Evolutionary conservation across 2,113 vertebrate genomes (phyloP), one percentile per base, ranked within the genome.

Genomic region (Climacteris rufus): DNA sequence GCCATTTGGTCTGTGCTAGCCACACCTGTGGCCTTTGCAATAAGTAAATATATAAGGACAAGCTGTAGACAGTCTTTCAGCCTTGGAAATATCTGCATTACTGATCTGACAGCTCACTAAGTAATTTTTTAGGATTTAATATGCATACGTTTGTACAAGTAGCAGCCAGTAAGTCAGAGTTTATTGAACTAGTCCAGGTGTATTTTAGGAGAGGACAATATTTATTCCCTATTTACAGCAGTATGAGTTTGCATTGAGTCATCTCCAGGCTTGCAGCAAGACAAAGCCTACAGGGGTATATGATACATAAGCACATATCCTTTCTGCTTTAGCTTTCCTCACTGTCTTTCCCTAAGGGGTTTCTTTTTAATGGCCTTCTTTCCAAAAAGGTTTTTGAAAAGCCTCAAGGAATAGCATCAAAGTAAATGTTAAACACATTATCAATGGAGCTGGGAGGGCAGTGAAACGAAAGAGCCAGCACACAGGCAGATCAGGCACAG

Each of bases 341-440:
- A 24, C 60, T 37, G 17, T 53, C 59, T 93, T 78, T 91, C 39
- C 83, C 45, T 30, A 22, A 37, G 81, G 68, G 33, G 24, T 59
- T 91, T 92, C 21, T 92, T 95, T 87, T 68, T 45, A 84, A 77
- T 21, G 28, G 75, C 47, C 59, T 81, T 76, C 68, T 81, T 96
- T 75, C 75, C 61, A 42, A 40, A 66, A 82, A 80, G 44, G n/a
- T 65, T 83, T 90, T 92, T 78, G 31, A 60, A 94, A 94, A 92
- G 89, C 88, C 75, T 88, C 10, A 53, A 72, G 79, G 71, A 78
- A 68, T 65, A 59, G 23, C 76, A 76, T 91, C 80, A 84, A 91
- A 94, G 74, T 91, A 86, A 92, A 86, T 75, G 71, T 95, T 95
- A 93, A 95, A 77, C 42, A 80, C 61, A 61, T 85, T 83, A 93